phyloP scores from a whole-genome alignment of 64 coral and sea anemone genomes.

The Montipora sp. region DNA sequence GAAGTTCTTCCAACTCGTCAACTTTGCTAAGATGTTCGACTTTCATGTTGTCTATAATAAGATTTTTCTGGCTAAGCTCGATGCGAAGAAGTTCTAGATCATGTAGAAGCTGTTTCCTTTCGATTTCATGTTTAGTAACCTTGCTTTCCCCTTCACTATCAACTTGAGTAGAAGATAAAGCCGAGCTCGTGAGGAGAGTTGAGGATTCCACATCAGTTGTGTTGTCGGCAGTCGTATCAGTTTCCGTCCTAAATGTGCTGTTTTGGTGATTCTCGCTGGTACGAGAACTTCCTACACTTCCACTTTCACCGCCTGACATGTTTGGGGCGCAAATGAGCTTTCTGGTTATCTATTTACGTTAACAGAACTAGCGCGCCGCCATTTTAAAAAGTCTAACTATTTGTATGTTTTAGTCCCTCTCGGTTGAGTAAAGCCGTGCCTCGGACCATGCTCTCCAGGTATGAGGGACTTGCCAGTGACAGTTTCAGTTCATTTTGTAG shows the following conservation, averaged over 20 bases:
- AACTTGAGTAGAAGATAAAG: constrained; percentile 79
- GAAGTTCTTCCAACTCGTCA: constrained; percentile 91
- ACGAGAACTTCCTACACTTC: constrained; percentile 28
- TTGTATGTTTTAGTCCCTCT: not conserved
- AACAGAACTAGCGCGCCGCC: not conserved
- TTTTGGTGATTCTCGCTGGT: constrained; percentile 27
- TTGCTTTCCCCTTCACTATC: constrained; percentile 79
- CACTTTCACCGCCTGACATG: constrained; percentile 16
- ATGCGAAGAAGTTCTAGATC: constrained; percentile 92
- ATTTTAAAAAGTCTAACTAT: not conserved
- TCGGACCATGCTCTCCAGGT: too few relatives aligned
- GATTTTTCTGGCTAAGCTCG: constrained; percentile 94
- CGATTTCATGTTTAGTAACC: constrained; percentile 94
- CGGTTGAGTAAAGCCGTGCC: not conserved
- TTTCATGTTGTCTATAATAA: constrained; percentile 94
- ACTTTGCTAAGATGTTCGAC: constrained; percentile 86
- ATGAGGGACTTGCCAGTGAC: too few relatives aligned
- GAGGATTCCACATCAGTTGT: constrained; percentile 88
- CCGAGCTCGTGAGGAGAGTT: constrained; percentile 86
- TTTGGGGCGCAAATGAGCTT: not conserved
- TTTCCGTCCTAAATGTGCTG: constrained; percentile 70
- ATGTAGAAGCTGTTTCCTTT: constrained; percentile 92
- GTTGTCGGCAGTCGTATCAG: constrained; percentile 66
- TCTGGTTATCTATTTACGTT: not conserved
- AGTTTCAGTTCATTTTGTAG: too few relatives aligned